These are phyloP conservation scores for Cuculus canorus DNA, from an alignment of 2,797 vertebrate genomes.

Conservation along the genomic window DNA sequence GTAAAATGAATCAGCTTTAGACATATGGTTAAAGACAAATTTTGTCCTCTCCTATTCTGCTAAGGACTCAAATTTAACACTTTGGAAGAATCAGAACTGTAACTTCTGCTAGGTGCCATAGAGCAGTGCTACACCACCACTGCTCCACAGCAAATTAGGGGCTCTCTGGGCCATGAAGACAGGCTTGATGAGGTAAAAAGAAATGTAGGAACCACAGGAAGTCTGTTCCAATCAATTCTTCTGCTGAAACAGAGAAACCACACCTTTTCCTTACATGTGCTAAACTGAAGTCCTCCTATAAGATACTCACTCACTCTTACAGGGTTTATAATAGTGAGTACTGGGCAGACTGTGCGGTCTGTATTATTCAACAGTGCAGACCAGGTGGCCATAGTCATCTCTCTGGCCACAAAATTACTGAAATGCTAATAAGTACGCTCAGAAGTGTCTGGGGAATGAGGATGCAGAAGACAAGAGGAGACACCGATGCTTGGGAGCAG, in stretches of 20 bases:
- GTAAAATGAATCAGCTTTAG: background rate
- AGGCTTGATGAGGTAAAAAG: background rate
- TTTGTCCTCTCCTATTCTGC: background rate
- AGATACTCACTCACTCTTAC: background rate
- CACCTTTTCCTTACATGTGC: background rate
- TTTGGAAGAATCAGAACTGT: background rate
- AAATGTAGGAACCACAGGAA: background rate
- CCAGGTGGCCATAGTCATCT: background rate
- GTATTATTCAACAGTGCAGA: background rate
- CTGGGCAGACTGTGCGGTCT: rapidly evolving
- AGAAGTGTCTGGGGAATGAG: background rate
- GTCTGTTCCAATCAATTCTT: background rate
- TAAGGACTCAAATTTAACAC: background rate
- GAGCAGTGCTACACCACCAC: background rate
- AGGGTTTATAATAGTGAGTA: background rate
- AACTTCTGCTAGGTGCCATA: background rate
- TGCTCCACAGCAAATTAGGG: background rate
- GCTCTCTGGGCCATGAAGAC: background rate
- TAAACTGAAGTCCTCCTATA: background rate
- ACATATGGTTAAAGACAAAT: background rate
- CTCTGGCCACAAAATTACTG: background rate
- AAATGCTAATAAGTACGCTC: background rate
- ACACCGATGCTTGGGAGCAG: background rate
- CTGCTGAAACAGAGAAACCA: background rate
- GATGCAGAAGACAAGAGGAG: background rate